These are phyloP conservation scores for Tragelaphus imberbis DNA, from an alignment of 2,113 vertebrate genomes.

Conservation along the genomic window DNA sequence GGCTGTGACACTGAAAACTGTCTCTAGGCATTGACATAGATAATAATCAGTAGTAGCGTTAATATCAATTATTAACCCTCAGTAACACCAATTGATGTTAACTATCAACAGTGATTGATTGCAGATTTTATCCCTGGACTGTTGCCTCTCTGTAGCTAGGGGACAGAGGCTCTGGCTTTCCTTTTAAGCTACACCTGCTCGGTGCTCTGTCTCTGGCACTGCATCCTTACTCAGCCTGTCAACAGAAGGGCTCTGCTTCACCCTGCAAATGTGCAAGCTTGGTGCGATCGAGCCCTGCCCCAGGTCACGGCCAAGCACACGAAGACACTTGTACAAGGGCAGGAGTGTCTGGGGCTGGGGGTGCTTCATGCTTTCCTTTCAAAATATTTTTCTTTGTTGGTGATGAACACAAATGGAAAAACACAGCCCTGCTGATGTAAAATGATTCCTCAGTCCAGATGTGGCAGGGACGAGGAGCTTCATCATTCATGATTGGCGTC, in stretches of 20 bases:
- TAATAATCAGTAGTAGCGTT: not conserved
- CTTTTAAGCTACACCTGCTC: not conserved
- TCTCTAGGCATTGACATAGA: not conserved
- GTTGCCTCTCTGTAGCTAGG: not conserved
- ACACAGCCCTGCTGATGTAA: constrained; percentile 40
- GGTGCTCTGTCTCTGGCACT: too few species aligned
- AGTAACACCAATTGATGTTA: not conserved
- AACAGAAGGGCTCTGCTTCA: not conserved
- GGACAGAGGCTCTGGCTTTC: not conserved
- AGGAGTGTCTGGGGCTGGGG: not conserved
- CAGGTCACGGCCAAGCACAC: fast-evolving
- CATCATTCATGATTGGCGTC: not conserved
- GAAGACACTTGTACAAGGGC: fast-evolving
- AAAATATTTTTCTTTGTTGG: constrained; percentile 24
- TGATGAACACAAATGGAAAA: constrained; percentile 24
- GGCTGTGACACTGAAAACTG: not conserved
- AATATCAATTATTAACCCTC: not conserved
- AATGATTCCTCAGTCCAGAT: not conserved
- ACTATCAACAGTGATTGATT: not conserved
- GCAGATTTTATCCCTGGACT: not conserved
- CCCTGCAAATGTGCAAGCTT: fast-evolving
- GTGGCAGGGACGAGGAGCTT: not conserved
- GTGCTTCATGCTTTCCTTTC: not conserved
- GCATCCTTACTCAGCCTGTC: too few species aligned
- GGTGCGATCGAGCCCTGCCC: not conserved